These are phyloP conservation scores for Heliconius hortense DNA, from an alignment of 2,888 invertebrate species.

Conservation along the genomic window DNA sequence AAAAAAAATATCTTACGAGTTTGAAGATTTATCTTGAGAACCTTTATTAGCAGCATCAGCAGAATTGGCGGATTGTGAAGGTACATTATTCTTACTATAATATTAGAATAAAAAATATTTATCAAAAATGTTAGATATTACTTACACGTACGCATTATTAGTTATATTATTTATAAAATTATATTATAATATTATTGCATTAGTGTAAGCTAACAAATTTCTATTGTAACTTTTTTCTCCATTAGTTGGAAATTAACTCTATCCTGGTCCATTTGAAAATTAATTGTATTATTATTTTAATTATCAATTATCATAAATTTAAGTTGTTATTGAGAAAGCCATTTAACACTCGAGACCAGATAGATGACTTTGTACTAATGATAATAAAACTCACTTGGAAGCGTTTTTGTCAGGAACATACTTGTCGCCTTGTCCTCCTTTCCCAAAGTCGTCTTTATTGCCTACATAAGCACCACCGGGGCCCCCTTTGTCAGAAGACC, in stretches of 20 bases:
- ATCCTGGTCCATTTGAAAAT: not conserved
- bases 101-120: not conserved
- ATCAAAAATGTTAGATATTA: not conserved
- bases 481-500: conserved; percentile 43
- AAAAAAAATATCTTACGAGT: conserved; percentile 1
- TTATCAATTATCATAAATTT: not conserved
- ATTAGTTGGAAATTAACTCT: not conserved
- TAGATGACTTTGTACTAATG: not conserved
- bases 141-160: not conserved
- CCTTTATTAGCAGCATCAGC: not conserved
- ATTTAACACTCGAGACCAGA: not conserved
- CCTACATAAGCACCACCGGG: conserved; percentile 46
- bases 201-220: not conserved
- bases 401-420: conserved; percentile 40
- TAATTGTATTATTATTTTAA: not conserved
- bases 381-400: conserved; percentile 32
- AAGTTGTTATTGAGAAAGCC: not conserved
- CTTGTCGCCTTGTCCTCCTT: conserved; percentile 35
- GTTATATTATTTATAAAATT: not conserved
- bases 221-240: not conserved
- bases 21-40: conserved; percentile 1
- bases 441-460: conserved; percentile 35
- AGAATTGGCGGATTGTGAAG: conserved; percentile 7
- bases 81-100: conserved; percentile 2
- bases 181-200: not conserved